Conservation (phyloP, 1,140 invertebrate genomes). For the Drosophila bifasciata region DNA sequence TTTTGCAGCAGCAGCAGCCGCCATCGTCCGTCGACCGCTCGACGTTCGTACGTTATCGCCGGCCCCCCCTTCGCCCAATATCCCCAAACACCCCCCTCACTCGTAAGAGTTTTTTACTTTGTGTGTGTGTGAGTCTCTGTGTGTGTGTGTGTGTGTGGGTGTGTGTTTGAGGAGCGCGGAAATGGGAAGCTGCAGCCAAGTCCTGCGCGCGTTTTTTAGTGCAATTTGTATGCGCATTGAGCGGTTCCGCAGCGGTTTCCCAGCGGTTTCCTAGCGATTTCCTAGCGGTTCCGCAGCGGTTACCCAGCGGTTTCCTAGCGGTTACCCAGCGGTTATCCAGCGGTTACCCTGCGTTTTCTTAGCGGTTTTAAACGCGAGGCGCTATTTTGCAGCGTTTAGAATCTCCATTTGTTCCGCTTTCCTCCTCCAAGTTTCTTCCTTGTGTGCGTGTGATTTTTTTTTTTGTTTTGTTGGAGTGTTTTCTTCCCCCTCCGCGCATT, state of each 20-base stretch:
- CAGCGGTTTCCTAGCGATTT: background rate
- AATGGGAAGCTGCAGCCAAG: slow-evolving; percentile 4
- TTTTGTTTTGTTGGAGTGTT: slow-evolving; percentile 34
- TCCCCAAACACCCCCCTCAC: background rate
- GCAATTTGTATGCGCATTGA: background rate
- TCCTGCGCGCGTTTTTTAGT: slow-evolving; percentile 5
- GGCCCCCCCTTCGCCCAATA: background rate
- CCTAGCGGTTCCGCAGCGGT: no score
- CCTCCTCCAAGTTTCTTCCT: background rate
- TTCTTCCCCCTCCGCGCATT: background rate
- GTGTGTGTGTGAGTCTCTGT: background rate
- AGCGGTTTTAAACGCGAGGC: slow-evolving; percentile 3
- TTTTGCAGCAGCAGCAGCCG: no score
- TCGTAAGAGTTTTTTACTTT: background rate
- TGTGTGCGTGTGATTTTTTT: slow-evolving; percentile 26
- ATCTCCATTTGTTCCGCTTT: background rate
- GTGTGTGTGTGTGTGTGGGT: background rate
- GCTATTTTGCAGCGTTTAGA: background rate
- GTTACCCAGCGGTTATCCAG: no score
- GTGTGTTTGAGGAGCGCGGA: slow-evolving; percentile 15
- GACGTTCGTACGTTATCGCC: slow-evolving; percentile 15
- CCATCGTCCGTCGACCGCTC: slow-evolving; percentile 19
- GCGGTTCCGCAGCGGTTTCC: background rate
- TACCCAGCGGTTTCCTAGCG: background rate
- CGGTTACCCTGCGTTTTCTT: background rate